Base-by-base conservation (phyloP, 2,888 invertebrate species). In the Trichacis sp. region DNA sequence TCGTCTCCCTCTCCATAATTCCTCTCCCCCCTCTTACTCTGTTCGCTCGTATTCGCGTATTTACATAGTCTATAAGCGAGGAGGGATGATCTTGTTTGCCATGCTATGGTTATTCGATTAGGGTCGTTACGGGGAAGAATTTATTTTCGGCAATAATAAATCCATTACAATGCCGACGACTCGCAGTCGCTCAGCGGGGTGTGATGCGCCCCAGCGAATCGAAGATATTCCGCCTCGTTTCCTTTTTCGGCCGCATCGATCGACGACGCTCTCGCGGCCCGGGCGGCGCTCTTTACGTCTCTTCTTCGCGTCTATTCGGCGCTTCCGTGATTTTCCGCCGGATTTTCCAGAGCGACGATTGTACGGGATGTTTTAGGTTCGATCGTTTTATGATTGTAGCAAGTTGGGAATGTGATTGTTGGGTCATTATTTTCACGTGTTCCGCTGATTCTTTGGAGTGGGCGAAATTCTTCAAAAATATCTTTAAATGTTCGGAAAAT, bases 121-220 rank as follows among this genome's bases (percentile, higher is more conserved):
- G 79, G 82, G 77, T 80, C 77, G 78, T 82, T 83, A 80, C 73
- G 76, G 72, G 76, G 73, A 75, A 73, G 77, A 82, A 84, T 84
- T 84, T 83, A 84, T 83, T 83, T 79, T 78, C 79, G 73, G 76
- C 81, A 78, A 83, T 83, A 82, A 84, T 83, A 83, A 83, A 83
- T 83, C 82, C 79, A 84, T 84, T 84, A 82, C 72, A 70, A 72
- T 70, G 71, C 61, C 75, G 73, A 73, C 73, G 65, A 71, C 71
- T 74, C 71, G 69, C 66, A 68, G 68, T 73, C 70, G 70, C 47
- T 68, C 59, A 65, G 24, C 24, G 24, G 71, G 70, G 69, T 69
- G 73, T 63, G 68, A 71, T 57, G 48, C 69, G 64, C 59, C 63
- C 60, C 55, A 63, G 48, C 51, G 53, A 60, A 56, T 61, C 67